Evolutionary conservation across 2,888 invertebrate genomes (phyloP), one percentile per base, ranked within the genome.

Genomic region (Fragum fragum): DNA sequence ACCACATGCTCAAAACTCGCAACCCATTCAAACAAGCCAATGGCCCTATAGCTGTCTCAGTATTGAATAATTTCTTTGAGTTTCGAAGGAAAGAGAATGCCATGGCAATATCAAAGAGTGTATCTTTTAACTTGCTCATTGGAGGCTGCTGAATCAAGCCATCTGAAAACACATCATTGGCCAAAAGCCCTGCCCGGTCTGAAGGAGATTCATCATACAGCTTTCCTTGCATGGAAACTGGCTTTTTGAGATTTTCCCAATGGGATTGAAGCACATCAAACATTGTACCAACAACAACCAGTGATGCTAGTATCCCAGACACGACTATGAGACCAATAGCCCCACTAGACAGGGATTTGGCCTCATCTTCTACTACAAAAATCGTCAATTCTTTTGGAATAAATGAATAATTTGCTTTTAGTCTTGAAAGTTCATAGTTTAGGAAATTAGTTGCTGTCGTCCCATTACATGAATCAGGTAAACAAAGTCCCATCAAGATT

Each of bases 1-100:
- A 86, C 82, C 81, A 81, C 86, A 86, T 86, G 47, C 86, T 86
- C 36, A 86, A 39, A 14, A 86, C 86, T n/a, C 84, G 61, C 5
- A 84, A 32, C 21, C 86, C 86, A 82, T 86, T 86, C 42, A 86
- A 61, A 68, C 86, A 86, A 18, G 83, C 76, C 16, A 86, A 52
- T 23, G 86, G 81, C 11, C 86, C 81, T 39, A 57, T 42, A 18
- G 86, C 83, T 39, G 86, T 83, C 55, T 73, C 52, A 16, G 86
- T 86, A 28, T 76, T 66, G 32, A 86, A 70, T 42, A 86, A 71
- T 55, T 84, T 86, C 28, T 76, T 79, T 16, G 76, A 78, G 74
- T 86, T 86, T 42, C 73, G 81, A 9, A 73, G 11, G n/a, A 84
- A 66, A 7, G 86, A 86, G 74, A 86, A 86, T 39, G 75, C 77